These are phyloP conservation scores for Platichthys stellatus DNA, from an alignment of 2,113 vertebrate genomes.

Conservation along the genomic window DNA sequence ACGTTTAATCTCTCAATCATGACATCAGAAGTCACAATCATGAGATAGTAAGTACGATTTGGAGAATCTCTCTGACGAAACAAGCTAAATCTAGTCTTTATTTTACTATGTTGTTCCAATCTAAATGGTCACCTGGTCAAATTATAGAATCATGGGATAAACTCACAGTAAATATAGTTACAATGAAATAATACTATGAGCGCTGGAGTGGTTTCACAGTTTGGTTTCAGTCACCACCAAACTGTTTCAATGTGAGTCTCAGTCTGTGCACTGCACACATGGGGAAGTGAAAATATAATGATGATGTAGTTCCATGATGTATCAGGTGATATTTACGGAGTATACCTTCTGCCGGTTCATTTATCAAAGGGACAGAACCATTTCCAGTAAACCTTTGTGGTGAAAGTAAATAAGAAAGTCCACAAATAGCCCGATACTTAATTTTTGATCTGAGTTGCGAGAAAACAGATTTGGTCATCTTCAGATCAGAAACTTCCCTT, in stretches of 20 bases:
- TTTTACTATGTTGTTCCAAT: too few relatives aligned
- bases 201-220: not conserved
- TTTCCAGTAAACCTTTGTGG: not conserved
- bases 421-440: too few relatives aligned
- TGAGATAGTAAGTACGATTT: too few relatives aligned
- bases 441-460: too few relatives aligned
- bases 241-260: not conserved
- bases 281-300: slow-evolving; percentile 41
- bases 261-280: not conserved
- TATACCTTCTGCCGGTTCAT: not conserved
- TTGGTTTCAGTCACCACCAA: slow-evolving; percentile 5
- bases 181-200: too few relatives aligned
- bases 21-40: too few relatives aligned
- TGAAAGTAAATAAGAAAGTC: not conserved
- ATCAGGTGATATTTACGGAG: not conserved
- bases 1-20: too few relatives aligned
- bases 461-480: too few relatives aligned
- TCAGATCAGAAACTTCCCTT: not conserved
- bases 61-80: too few relatives aligned
- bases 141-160: not conserved
- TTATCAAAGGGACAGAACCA: not conserved
- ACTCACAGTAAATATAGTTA: not conserved
- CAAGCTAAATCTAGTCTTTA: too few relatives aligned
- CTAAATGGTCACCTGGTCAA: too few relatives aligned
- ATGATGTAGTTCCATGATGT: not conserved